These are phyloP conservation scores for Porites lutea DNA, from an alignment of 64 coral and sea anemone species.

Conservation along the genomic window DNA sequence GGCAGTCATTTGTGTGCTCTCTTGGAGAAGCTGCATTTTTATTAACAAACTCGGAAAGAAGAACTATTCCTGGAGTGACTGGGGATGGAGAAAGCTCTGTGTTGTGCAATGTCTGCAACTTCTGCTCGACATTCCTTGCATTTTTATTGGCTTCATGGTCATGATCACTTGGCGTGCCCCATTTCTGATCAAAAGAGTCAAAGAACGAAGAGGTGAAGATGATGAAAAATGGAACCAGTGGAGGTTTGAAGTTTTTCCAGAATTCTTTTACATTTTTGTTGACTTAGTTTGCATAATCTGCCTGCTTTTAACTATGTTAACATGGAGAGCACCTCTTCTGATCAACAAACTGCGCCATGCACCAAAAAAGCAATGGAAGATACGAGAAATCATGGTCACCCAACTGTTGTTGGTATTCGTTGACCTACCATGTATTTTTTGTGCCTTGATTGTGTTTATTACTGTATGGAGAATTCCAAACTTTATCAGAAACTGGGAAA, in stretches of 20 bases:
- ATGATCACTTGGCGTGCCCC: conserved; percentile 86
- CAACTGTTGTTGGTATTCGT: conserved; percentile 87
- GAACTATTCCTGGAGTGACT: conserved; percentile 58
- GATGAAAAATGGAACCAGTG: conserved; percentile 75
- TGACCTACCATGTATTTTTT: conserved; percentile 98
- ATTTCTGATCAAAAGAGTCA: conserved; percentile 63
- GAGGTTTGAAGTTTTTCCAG: conserved; percentile 83
- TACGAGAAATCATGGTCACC: conserved; percentile 49
- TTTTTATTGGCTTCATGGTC: conserved; percentile 70
- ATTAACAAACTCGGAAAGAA: conserved; percentile 61
- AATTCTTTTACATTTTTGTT: conserved; percentile 70
- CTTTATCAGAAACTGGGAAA: conserved; percentile 85
- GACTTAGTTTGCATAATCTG: conserved; percentile 86
- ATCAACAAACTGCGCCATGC: conserved; percentile 52
- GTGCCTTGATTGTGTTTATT: conserved; percentile 73
- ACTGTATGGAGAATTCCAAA: conserved; percentile 92
- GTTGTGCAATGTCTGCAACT: conserved; percentile 84
- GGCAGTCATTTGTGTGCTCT: conserved; percentile 76
- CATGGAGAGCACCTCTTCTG: conserved; percentile 90
- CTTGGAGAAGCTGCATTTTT: conserved; percentile 87
- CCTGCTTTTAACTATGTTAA: conserved; percentile 81
- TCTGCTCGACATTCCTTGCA: conserved; percentile 84
- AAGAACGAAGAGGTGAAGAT: not conserved
- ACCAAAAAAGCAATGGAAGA: conserved; percentile 51
- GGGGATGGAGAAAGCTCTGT: conserved; percentile 81